Conservation (phyloP, 2,888 invertebrate genomes). For the Biston betularia region DNA sequence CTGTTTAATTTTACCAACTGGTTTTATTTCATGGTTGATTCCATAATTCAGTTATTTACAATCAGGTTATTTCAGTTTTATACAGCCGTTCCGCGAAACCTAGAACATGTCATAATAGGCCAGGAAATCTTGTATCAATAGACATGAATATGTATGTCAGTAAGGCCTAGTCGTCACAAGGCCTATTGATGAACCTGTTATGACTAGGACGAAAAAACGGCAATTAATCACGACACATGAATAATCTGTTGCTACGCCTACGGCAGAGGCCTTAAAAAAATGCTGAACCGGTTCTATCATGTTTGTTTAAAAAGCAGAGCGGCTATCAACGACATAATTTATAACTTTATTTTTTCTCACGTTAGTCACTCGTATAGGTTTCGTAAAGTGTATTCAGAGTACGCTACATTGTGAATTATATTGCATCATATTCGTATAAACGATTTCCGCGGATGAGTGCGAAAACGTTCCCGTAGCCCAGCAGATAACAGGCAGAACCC, state of each 20-base stretch:
- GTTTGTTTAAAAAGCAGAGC: slow-evolving; percentile 7
- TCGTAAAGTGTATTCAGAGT: neutral
- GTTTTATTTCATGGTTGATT: too few species aligned
- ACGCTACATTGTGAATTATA: neutral
- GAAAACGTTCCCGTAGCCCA: too few species aligned
- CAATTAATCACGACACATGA: neutral
- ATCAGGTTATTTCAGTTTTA: too few species aligned
- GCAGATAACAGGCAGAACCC: too few species aligned
- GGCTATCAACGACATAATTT: neutral
- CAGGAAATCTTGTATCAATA: neutral
- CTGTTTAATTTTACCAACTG: too few species aligned
- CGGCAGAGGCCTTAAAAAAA: neutral
- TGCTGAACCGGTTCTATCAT: neutral
- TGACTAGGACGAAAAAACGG: neutral
- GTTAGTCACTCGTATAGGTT: neutral
- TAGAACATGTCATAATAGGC: neutral
- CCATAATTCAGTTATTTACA: too few species aligned
- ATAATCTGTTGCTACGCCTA: slow-evolving; percentile 5
- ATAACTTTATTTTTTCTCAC: slow-evolving; percentile 7
- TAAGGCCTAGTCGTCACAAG: neutral
- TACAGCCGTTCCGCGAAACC: too few species aligned
- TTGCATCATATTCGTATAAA: too few species aligned
- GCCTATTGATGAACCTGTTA: neutral
- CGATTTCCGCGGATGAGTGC: too few species aligned
- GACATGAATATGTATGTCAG: neutral